phyloP scores from a whole-genome alignment of 2,797 vertebrate species.

The Manis crassicaudata region DNA sequence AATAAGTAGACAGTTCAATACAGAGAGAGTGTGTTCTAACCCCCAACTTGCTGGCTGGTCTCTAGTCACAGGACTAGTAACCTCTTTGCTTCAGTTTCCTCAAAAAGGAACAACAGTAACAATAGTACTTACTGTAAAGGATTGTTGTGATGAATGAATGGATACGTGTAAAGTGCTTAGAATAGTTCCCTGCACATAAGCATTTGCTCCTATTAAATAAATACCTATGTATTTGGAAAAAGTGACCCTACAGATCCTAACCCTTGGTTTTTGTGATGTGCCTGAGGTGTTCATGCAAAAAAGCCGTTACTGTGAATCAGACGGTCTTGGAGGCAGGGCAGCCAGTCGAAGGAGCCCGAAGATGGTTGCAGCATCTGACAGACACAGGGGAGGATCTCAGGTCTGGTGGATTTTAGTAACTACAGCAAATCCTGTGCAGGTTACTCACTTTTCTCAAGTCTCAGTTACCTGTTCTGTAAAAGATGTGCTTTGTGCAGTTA shows the following conservation, averaged over 20 bases:
- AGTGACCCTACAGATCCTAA: not conserved
- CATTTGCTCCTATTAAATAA: not conserved
- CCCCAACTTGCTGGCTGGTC: not conserved
- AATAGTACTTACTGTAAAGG: not conserved
- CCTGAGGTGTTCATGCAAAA: not conserved
- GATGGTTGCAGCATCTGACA: no score
- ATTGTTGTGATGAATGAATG: not conserved
- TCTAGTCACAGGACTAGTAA: not conserved
- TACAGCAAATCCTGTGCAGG: not conserved
- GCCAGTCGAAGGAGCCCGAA: no score
- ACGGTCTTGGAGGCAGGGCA: not conserved
- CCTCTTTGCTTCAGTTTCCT: not conserved
- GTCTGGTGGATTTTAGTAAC: not conserved
- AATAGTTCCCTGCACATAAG: not conserved
- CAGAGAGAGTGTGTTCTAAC: not conserved
- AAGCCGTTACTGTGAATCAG: not conserved
- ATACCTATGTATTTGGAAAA: not conserved
- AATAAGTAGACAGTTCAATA: fast-evolving
- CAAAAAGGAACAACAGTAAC: not conserved
- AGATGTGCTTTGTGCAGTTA: not conserved
- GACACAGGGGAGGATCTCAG: fast-evolving
- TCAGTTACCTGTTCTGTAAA: not conserved
- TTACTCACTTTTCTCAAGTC: not conserved
- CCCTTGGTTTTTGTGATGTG: not conserved
- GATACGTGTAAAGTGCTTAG: not conserved